Percentiles rank a stretch among this genome's conserved stretches.
Evolutionary conservation across 2,888 invertebrate genomes (phyloP).

Genomic region (Salticus scenicus): DNA sequence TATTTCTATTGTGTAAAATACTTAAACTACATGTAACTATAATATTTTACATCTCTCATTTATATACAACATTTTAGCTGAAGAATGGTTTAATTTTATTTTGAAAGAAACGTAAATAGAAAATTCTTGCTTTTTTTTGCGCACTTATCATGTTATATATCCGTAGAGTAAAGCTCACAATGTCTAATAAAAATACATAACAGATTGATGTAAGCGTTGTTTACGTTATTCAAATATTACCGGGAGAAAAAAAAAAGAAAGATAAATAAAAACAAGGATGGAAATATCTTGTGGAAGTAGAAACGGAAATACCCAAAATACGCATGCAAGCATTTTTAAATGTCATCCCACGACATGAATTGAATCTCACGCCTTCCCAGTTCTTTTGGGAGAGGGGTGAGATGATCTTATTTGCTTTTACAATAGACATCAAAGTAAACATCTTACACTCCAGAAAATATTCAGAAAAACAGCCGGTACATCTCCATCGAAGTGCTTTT

Average conservation of each 20-base stretch:
- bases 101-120: too few species aligned
- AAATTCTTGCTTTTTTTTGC: too few species aligned
- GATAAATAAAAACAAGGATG: neutral
- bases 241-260: neutral
- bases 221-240: neutral
- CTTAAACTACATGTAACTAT: too few species aligned
- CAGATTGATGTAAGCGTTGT: neutral
- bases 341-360: neutral
- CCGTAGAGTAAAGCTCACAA: too few species aligned
- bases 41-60: too few species aligned
- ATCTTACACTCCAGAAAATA: constrained; percentile 28
- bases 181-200: too few species aligned
- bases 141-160: too few species aligned
- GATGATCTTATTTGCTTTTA: constrained; percentile 44
- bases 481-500: neutral
- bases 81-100: too few species aligned
- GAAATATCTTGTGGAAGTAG: too few species aligned
- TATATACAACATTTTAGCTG: too few species aligned
- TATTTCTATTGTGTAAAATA: too few species aligned
- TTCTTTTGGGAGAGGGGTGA: neutral
- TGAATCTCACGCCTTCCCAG: constrained; percentile 3
- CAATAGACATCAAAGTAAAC: constrained; percentile 24
- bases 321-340: neutral
- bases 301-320: neutral
- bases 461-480: constrained; percentile 42